Evolutionary conservation across 2,113 vertebrate species (phyloP), one percentile per base, ranked within the genome.

Genomic region (Heloderma charlesbogerti): DNA sequence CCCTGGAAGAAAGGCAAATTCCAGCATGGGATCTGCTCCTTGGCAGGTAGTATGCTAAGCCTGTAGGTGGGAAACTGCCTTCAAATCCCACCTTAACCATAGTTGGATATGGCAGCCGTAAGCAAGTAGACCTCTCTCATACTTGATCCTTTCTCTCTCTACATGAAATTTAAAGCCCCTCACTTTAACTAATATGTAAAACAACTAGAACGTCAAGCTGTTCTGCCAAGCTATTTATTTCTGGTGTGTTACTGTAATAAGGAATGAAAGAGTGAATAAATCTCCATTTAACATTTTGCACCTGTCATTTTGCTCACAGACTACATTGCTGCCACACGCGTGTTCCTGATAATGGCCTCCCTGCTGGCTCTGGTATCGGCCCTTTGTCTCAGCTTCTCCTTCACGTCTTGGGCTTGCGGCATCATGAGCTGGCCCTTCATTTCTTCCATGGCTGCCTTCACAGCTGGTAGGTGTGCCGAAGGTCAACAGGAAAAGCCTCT

Each of bases 331-430:
- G 89, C 43, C n/a, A 60, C 84, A 7, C 84, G 89, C 7, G 45
- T 1, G 27, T 86, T 90, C 37, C n/a, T 90, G 48, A 90, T 90
- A 48, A 25, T 90, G 83, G 89, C 74, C 37, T 86, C 63, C 12
- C 45, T 90, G 63, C 29, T 2, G 10, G 45, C 84, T 1, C 10
- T 85, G 15, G 60, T 16, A 67, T 40, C 37, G 0, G n/a, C 31
- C 48, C 3, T 90, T 34, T 80, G 6, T 43, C 75, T 71, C 1
- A 1, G 34, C 10, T 48, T 48, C 2, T n/a, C 63, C 8, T 86
- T 90, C 27, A 6, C 8, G 10, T 63, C 63, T 18, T 80, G 13
- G 0, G 2, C 22, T 29, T 54, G 4, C 18, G 27, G 75, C 43
- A 8, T 10, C 27, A 5, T 79, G 7, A 25, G 37, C 34, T 67